These are phyloP conservation scores for Brachypterus glaber DNA, from an alignment of 2,888 invertebrate species.

Conservation along the genomic window DNA sequence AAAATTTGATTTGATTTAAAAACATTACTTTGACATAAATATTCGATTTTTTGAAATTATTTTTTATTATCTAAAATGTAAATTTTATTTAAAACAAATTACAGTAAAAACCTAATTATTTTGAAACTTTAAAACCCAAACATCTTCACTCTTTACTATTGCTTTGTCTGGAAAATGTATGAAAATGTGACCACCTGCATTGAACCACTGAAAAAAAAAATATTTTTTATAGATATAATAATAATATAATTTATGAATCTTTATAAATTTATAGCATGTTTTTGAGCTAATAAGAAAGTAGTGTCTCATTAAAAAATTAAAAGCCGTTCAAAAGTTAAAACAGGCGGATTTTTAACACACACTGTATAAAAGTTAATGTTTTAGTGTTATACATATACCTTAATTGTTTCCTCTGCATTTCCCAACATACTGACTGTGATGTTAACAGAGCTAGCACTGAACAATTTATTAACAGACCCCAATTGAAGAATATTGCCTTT, in stretches of 20 bases:
- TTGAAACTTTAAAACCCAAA: slow-evolving; percentile 44
- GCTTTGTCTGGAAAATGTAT: slow-evolving; percentile 41
- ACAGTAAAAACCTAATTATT: no score
- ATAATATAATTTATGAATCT: slow-evolving; percentile 6
- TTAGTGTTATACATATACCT: slow-evolving; percentile 29
- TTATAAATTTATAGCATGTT: no score
- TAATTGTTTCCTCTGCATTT: slow-evolving; percentile 28
- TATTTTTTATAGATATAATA: neutral
- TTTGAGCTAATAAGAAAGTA: no score
- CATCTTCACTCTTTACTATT: slow-evolving; percentile 38
- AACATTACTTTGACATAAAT: no score
- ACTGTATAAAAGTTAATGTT: neutral
- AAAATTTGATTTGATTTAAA: no score
- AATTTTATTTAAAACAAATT: no score
- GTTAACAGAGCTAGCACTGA: slow-evolving; percentile 17
- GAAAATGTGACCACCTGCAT: slow-evolving; percentile 21
- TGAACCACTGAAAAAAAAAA: neutral
- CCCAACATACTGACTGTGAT: slow-evolving; percentile 46
- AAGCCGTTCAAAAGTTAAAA: no score
- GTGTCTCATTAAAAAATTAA: no score
- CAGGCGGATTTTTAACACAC: no score
- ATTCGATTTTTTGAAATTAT: no score
- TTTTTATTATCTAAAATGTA: no score
- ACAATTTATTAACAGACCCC: slow-evolving; percentile 36
- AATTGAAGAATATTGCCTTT: slow-evolving; percentile 42